Base-by-base conservation (phyloP, 2,113 vertebrate genomes). In the Nibea albiflora region DNA sequence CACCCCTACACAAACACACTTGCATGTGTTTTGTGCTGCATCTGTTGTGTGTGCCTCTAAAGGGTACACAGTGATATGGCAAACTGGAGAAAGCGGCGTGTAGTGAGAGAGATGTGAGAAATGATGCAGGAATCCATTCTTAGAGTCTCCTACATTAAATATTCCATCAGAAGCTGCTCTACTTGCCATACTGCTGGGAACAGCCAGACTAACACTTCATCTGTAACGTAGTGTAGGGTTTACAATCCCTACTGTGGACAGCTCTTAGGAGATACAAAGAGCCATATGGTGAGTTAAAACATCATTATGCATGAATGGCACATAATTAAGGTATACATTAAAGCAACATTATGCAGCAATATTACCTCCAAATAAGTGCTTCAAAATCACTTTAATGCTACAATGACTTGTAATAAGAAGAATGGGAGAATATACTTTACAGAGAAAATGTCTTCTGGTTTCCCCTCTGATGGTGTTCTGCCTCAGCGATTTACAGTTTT, bases 111-210 rank as follows among this genome's bases (percentile, higher is more conserved):
- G 61, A 82, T 57, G 65, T 57, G 83, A 83, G 72, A 72, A 78
- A 73, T 47, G 46, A 62, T 71, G 73, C 64, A 75, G 53, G 49
- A 85, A 86, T 78, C 62, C 31, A 78, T 89, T 89, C 88, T 85
- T 60, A 60, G 79, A 83, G 67, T 67, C 69, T 76, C 73, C 20
- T 26, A 7, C 85, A 88, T 90, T 84, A 80, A 86, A 85, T 82
- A 89, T 90, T 91, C 87, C 72, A 87, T 87, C 86, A 78, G 87
- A 86, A 90, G 81, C 75, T 77, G 78, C 74, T 88, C 64, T 76
- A 66, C 68, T 66, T 82, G 54, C 80, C 47, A 4, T 31, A 73
- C 75, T 78, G 66, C 42, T 22, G 71, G 77, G 80, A 77, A 73
- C 66, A 49, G 70, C 39, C 52, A 62, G 72, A 53, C 65, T 57